A percentile compares a stretch with the other conserved stretches of the same genome.
These are phyloP conservation scores for Scleropages formosus DNA, from an alignment of 2,797 vertebrate species.

Conservation along the genomic window DNA sequence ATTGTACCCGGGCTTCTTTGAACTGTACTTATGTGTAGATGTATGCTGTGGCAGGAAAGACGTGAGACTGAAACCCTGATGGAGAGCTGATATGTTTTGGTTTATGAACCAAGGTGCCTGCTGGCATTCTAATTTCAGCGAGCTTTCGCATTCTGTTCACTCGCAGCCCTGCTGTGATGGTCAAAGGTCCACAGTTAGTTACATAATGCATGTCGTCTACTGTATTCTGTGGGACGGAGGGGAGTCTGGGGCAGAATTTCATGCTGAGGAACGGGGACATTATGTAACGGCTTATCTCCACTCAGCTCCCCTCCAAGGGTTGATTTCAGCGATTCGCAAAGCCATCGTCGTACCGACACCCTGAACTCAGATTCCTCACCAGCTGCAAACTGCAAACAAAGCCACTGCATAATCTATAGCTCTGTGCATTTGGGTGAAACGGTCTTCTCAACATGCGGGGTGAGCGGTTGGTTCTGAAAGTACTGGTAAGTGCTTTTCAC, in stretches of 20 bases:
- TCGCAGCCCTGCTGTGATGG: conserved; percentile 31
- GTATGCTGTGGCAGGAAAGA: neutral
- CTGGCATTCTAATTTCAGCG: conserved; percentile 52
- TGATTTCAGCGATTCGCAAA: neutral
- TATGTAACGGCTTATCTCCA: conserved; percentile 55
- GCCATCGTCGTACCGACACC: neutral
- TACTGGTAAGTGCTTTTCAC: neutral
- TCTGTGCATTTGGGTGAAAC: neutral
- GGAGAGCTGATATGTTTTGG: conserved; percentile 10
- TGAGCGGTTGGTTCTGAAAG: neutral
- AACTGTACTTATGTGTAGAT: neutral
- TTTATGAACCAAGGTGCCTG: neutral
- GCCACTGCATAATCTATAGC: neutral
- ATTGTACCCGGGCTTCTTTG: neutral
- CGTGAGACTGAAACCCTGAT: too few relatives aligned
- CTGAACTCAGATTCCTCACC: neutral
- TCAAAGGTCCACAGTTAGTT: conserved; percentile 50
- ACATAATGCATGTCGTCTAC: conserved; percentile 54
- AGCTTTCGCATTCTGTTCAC: conserved; percentile 49
- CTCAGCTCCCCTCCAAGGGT: neutral
- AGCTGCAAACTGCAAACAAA: neutral
- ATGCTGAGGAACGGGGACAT: conserved; percentile 39
- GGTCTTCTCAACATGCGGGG: neutral
- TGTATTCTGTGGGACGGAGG: conserved; percentile 50
- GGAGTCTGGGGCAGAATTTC: conserved; percentile 38